These are phyloP conservation scores for Rhinogobius similis DNA, from an alignment of 2,113 vertebrate species.

Conservation along the genomic window DNA sequence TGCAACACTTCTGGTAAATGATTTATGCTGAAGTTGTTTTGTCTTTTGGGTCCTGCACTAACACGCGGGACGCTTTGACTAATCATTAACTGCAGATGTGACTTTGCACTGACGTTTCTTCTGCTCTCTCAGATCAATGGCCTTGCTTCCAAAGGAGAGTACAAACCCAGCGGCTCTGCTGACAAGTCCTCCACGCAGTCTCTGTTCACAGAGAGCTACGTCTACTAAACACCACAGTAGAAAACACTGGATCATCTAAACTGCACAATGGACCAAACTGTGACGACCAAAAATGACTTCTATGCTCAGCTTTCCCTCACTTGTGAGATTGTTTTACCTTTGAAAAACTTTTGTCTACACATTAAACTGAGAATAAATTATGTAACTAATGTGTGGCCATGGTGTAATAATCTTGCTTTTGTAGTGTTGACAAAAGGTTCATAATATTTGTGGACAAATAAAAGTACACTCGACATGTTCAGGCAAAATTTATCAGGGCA, in stretches of 20 bases:
- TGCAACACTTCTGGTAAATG: constrained; percentile 48
- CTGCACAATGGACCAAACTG: constrained; percentile 56
- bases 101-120: constrained; percentile 51
- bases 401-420: neutral
- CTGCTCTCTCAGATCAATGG: constrained; percentile 83
- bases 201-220: constrained; percentile 88
- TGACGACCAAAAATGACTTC: constrained; percentile 13
- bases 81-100: constrained; percentile 64
- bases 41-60: constrained; percentile 10
- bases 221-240: constrained; percentile 79
- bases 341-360: constrained; percentile 52
- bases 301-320: neutral
- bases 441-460: neutral
- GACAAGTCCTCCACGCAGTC: constrained; percentile 84
- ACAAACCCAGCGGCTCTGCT: constrained; percentile 80
- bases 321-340: neutral
- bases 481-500: neutral
- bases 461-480: neutral
- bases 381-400: constrained; percentile 14
- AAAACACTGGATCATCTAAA: constrained; percentile 12
- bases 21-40: constrained; percentile 34
- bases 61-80: constrained; percentile 31
- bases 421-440: neutral
- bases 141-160: constrained; percentile 90
- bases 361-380: constrained; percentile 56